Conservation (phyloP, 2,113 vertebrate genomes). For the Melanostigma gelatinosum region DNA sequence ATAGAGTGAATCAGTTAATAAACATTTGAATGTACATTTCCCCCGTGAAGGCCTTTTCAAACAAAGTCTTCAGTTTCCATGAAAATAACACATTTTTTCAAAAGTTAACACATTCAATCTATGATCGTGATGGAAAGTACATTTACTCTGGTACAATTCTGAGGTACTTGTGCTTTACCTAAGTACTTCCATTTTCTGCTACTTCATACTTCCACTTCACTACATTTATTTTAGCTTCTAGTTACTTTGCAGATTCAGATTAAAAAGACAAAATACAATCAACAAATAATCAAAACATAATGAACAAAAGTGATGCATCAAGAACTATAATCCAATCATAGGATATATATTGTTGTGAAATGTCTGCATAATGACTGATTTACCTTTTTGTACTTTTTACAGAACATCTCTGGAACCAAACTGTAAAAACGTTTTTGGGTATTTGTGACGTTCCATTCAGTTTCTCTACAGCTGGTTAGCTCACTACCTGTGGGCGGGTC, state of each 20-base stretch:
- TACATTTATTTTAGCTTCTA: too few relatives aligned
- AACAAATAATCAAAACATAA: background rate
- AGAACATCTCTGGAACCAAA: too few relatives aligned
- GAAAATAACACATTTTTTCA: background rate
- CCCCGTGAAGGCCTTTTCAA: constrained; percentile 43
- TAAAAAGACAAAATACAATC: background rate
- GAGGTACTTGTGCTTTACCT: background rate
- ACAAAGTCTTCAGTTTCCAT: constrained; percentile 31
- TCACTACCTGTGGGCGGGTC: too few relatives aligned
- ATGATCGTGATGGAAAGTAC: background rate
- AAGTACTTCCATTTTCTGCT: too few relatives aligned
- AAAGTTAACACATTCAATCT: background rate
- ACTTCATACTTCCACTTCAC: background rate
- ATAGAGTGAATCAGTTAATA: constrained; percentile 49
- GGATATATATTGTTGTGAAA: background rate
- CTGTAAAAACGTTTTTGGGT: too few relatives aligned
- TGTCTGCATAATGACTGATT: background rate
- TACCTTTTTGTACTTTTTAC: too few relatives aligned
- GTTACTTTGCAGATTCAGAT: too few relatives aligned
- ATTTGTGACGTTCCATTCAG: too few relatives aligned
- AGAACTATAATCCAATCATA: background rate
- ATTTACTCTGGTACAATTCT: background rate
- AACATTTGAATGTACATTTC: constrained; percentile 28
- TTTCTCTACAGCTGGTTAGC: too few relatives aligned
- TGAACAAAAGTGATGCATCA: background rate